Conservation (phyloP, 2,797 vertebrate genomes). For the Ficedula albicollis region DNA sequence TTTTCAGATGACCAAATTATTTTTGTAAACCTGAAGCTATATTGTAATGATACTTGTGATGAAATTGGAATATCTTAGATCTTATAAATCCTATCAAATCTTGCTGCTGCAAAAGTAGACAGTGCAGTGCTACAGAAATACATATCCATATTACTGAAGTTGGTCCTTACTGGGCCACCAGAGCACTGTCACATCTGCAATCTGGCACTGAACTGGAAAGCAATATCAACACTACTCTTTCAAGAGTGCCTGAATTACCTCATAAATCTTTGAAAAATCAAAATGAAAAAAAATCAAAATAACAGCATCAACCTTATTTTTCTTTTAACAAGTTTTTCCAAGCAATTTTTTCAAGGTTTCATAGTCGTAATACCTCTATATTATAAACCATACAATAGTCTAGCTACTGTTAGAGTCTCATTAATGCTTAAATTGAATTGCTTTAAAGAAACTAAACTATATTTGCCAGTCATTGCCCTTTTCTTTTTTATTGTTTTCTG, state of each 20-base stretch:
- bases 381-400: neutral
- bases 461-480: neutral
- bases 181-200: neutral
- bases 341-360: neutral
- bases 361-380: neutral
- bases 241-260: neutral
- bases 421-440: neutral
- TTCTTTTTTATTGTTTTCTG: neutral
- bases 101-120: neutral
- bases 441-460: neutral
- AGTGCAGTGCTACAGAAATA: neutral
- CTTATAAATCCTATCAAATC: neutral
- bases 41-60: neutral
- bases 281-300: neutral
- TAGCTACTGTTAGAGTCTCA: neutral
- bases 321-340: neutral
- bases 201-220: neutral
- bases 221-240: neutral
- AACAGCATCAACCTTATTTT: neutral
- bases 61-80: slow-evolving; percentile 2
- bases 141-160: neutral
- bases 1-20: slow-evolving; percentile 27
- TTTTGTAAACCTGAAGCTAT: slow-evolving; percentile 40
- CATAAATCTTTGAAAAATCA: neutral
- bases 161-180: neutral